Evolutionary conservation across 2,113 vertebrate species (phyloP).

Genomic region (Grammomys dolichurus): DNA sequence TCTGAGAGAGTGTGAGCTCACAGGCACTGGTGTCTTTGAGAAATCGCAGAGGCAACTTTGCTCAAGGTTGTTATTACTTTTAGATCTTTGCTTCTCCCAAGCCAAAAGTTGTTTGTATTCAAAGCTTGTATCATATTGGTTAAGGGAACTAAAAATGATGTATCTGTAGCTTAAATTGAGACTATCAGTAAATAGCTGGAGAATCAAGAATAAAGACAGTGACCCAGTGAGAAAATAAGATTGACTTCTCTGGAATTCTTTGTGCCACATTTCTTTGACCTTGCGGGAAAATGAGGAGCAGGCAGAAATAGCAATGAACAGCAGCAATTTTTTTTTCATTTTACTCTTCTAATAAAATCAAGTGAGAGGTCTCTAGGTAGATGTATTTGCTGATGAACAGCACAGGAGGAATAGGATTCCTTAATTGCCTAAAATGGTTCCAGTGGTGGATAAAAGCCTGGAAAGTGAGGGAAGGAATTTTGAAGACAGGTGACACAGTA

Average conservation of each 20-base stretch:
- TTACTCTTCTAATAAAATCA: constrained; percentile 75
- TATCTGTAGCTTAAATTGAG: constrained; percentile 7
- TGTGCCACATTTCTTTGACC: constrained; percentile 83
- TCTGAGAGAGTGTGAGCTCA: not conserved
- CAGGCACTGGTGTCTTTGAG: not conserved
- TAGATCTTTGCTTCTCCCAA: not conserved
- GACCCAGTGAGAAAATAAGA: constrained; percentile 53
- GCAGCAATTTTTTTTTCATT: constrained; percentile 27
- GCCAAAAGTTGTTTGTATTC: not conserved
- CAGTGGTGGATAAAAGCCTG: constrained; percentile 84
- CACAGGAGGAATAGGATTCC: constrained; percentile 18
- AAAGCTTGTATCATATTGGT: constrained; percentile 5
- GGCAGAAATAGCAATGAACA: constrained; percentile 74
- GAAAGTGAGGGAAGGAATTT: not conserved
- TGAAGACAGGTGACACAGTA: not conserved
- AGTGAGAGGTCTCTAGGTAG: constrained; percentile 82
- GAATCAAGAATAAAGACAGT: constrained; percentile 16
- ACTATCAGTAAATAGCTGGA: constrained; percentile 7
- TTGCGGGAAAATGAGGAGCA: constrained; percentile 84
- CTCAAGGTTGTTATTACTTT: constrained; percentile 14
- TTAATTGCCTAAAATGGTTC: constrained; percentile 61
- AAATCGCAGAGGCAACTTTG: not conserved
- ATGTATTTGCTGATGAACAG: constrained; percentile 50
- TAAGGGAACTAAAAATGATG: not conserved
- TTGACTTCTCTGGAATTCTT: constrained; percentile 64